Conservation (phyloP, 2,888 invertebrate species). For the Conus canariensis region DNA sequence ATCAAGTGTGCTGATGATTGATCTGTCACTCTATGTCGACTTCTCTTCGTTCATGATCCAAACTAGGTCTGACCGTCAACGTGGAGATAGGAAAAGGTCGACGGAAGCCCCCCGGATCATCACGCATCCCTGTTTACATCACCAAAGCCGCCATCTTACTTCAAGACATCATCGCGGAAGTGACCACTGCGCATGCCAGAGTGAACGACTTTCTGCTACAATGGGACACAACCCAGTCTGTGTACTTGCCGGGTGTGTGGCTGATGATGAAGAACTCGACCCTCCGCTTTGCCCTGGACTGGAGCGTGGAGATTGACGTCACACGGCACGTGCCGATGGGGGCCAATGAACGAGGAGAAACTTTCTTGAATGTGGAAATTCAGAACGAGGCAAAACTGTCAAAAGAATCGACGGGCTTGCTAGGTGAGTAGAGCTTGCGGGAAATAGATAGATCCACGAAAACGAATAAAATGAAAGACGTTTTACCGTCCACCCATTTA, state of each 20-base stretch:
- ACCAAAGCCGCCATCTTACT: slow-evolving; percentile 23
- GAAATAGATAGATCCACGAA: not conserved
- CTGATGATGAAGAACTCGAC: slow-evolving; percentile 16
- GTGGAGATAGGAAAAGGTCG: slow-evolving; percentile 24
- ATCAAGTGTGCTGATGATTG: too few species aligned
- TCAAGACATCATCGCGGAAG: slow-evolving; percentile 38
- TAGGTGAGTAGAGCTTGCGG: slow-evolving; percentile 40
- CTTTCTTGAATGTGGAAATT: slow-evolving; percentile 48
- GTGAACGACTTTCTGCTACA: slow-evolving; percentile 32
- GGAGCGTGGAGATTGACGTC: slow-evolving; percentile 40
- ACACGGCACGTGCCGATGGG: slow-evolving; percentile 36
- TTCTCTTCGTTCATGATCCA: too few species aligned
- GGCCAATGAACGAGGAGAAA: slow-evolving; percentile 1
- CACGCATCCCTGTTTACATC: slow-evolving; percentile 16
- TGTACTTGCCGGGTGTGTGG: slow-evolving; percentile 26
- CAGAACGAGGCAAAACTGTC: slow-evolving; percentile 46
- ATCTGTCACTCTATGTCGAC: too few species aligned
- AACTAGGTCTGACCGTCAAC: slow-evolving; percentile 35
- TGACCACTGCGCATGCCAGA: slow-evolving; percentile 18
- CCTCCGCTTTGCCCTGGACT: slow-evolving; percentile 41
- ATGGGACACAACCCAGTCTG: slow-evolving; percentile 19
- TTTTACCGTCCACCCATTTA: too few species aligned
- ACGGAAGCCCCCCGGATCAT: not conserved
- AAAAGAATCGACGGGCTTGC: slow-evolving; percentile 37
- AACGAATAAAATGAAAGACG: not conserved